phyloP scores from a whole-genome alignment of 2,113 vertebrate species.

The Oplegnathus fasciatus region DNA sequence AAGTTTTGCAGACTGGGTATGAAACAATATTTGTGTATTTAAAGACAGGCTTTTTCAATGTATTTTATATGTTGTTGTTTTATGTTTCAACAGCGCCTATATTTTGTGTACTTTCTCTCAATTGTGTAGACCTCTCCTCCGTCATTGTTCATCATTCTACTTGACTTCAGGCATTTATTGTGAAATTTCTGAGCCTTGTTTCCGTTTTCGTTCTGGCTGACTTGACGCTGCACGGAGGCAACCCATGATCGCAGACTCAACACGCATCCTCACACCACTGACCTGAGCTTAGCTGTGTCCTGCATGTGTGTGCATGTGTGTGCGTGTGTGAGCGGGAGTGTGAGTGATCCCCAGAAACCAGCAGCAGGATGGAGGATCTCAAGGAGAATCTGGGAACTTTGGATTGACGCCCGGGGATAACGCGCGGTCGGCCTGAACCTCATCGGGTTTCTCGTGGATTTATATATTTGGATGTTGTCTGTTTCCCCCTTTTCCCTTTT shows the following conservation, averaged over 20 bases:
- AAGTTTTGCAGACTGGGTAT: rapidly evolving
- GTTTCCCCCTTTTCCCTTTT: slow-evolving; percentile 66
- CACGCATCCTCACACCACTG: slow-evolving; percentile 82
- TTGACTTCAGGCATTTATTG: slow-evolving; percentile 30
- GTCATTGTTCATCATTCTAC: not conserved
- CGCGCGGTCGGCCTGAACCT: slow-evolving; percentile 76
- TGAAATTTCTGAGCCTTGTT: slow-evolving; percentile 4
- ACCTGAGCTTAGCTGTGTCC: slow-evolving; percentile 77
- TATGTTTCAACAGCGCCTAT: not conserved
- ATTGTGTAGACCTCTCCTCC: not conserved
- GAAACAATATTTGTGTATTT: not conserved
- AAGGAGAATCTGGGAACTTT: slow-evolving; percentile 85
- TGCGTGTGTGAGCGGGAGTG: slow-evolving; percentile 78
- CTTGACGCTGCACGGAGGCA: slow-evolving; percentile 72
- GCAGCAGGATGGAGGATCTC: slow-evolving; percentile 84
- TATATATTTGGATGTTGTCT: slow-evolving; percentile 81
- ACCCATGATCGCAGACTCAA: slow-evolving; percentile 81
- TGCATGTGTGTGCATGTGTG: slow-evolving; percentile 79
- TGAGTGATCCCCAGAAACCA: slow-evolving; percentile 79
- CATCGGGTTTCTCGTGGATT: slow-evolving; percentile 74
- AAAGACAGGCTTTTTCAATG: rapidly evolving
- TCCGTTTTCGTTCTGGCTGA: slow-evolving; percentile 18
- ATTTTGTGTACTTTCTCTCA: rapidly evolving
- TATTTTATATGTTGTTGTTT: rapidly evolving
- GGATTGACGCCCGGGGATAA: slow-evolving; percentile 85